Percentiles rank a stretch among this genome's conserved stretches.
These are phyloP conservation scores for Hirtodrosophila trivittata DNA, from an alignment of 2,888 invertebrate genomes.

Conservation along the genomic window DNA sequence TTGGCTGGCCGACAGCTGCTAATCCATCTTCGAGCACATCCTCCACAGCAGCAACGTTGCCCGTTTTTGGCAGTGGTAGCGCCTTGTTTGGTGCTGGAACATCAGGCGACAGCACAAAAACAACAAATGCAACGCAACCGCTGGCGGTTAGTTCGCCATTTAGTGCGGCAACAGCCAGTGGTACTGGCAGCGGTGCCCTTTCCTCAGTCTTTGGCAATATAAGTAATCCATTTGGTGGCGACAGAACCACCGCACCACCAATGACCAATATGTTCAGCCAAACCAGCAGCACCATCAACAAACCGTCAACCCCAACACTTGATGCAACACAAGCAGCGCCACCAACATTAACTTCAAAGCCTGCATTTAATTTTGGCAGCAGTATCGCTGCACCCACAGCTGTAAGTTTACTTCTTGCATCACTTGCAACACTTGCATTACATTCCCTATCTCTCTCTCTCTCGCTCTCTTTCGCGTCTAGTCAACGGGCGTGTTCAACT, in stretches of 20 bases:
- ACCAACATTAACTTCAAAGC: slow-evolving; percentile 47
- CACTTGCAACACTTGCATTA: no score
- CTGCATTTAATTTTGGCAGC: slow-evolving; percentile 79
- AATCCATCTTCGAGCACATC: no score
- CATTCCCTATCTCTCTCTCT: no score
- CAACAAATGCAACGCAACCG: slow-evolving; percentile 17
- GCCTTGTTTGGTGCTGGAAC: slow-evolving; percentile 1
- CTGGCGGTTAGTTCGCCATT: slow-evolving; percentile 33
- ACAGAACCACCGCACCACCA: slow-evolving; percentile 7
- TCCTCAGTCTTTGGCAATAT: slow-evolving; percentile 46
- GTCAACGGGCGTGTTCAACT: slow-evolving; percentile 38
- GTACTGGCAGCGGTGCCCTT: not conserved
- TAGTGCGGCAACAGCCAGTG: slow-evolving; percentile 13
- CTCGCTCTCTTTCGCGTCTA: no score
- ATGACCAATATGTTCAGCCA: slow-evolving; percentile 30
- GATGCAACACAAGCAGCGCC: slow-evolving; percentile 9
- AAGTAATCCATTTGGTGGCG: slow-evolving; percentile 32
- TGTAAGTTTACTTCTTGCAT: slow-evolving; percentile 36
- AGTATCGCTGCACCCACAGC: slow-evolving; percentile 26
- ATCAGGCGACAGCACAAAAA: slow-evolving; percentile 1
- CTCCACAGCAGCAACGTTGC: not conserved
- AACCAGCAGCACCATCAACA: slow-evolving; percentile 16
- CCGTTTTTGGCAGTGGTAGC: not conserved
- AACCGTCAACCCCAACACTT: slow-evolving; percentile 2
- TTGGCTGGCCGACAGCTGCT: not conserved